A percentile compares a stretch with the other conserved stretches of the same genome.
Evolutionary conservation across 2,888 invertebrate species (phyloP).

Genomic region (Aspidapion aeneum): DNA sequence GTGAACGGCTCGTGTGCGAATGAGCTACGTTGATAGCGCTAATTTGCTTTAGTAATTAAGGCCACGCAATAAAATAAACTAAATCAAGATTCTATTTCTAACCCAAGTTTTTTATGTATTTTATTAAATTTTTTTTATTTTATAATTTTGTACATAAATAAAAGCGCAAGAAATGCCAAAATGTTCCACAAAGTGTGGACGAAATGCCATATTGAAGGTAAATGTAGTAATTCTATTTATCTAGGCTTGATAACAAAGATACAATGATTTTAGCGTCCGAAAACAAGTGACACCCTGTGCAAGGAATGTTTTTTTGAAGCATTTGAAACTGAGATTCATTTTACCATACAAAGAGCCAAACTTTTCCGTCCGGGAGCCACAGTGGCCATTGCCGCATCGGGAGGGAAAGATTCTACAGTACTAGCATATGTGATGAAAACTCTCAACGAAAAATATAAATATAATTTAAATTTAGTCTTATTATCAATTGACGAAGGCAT

Average conservation of each 20-base stretch:
- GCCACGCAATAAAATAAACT: no score
- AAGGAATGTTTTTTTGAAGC: slow-evolving; percentile 92
- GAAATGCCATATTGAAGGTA: slow-evolving; percentile 74
- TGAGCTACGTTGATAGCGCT: no score
- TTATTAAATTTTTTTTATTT: no score
- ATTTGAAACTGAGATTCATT: slow-evolving; percentile 94
- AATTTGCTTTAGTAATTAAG: no score
- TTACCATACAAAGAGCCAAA: slow-evolving; percentile 77
- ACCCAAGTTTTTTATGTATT: no score
- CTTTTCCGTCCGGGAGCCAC: slow-evolving; percentile 81
- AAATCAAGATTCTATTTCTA: no score
- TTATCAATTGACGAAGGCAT: slow-evolving; percentile 99
- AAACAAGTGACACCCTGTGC: slow-evolving; percentile 88
- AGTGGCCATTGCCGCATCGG: slow-evolving; percentile 92
- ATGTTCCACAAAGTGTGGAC: slow-evolving; percentile 71
- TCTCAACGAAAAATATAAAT: slow-evolving; percentile 85
- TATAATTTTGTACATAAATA: no score
- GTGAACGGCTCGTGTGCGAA: no score
- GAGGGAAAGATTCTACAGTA: slow-evolving; percentile 97
- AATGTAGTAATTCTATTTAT: slow-evolving; percentile 13
- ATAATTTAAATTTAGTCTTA: slow-evolving; percentile 84
- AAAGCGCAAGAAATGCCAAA: not conserved
- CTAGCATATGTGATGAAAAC: slow-evolving; percentile 90
- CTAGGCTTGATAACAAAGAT: not conserved
- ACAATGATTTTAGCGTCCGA: slow-evolving; percentile 65